Base-by-base conservation (phyloP, 2,797 vertebrate genomes). In the Luscinia megarhynchos region DNA sequence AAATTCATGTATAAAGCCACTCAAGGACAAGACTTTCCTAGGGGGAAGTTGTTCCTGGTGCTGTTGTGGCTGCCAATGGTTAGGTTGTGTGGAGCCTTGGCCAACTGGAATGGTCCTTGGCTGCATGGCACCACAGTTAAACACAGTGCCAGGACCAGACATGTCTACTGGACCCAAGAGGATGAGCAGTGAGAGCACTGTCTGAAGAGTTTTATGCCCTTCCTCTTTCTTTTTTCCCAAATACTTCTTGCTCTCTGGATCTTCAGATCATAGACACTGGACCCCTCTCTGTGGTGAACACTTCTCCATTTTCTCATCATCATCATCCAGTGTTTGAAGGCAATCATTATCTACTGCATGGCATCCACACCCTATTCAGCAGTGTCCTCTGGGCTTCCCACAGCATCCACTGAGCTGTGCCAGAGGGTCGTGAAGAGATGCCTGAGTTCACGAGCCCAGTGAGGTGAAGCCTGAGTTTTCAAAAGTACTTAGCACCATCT, bases 401-500 rank as follows among this genome's bases (percentile, higher is more conserved):
- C 6, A 4, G 15, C 73, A 13, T 3, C 22, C 64, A 12, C 23
- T 0, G 0, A 18, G 11, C 21, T 50, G 51, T 43, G 51, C 61
- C 21, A 5, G 69, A 24, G 43, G 43, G 36, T 34, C 0, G 0
- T 0, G 3, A 20, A 36, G 64, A 26, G 34, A 11, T 50, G 21
- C 48, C 32, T 0, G 6, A 61, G 58, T 23, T 23, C 54, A n/a
- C 50, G 0, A 63, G 41, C 36, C 45, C 0, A 0, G 5, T 15
- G 21, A 48, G 66, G 27, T 2, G 5, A 69, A 57, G 8, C 55
- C 41, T 36, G 45, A 57, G 32, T 48, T 84, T 78, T 59, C 43
- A 48, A 58, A 58, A 21, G 32, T 45, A 32, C 6, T 85, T 55
- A n/a, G 20, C 11, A 15, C 3, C 46, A 15, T 12, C 40, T 22